Evolutionary conservation across 2,797 vertebrate genomes (phyloP), one percentile per base, ranked within the genome.

Genomic region (Notoglanidium macrostoma): DNA sequence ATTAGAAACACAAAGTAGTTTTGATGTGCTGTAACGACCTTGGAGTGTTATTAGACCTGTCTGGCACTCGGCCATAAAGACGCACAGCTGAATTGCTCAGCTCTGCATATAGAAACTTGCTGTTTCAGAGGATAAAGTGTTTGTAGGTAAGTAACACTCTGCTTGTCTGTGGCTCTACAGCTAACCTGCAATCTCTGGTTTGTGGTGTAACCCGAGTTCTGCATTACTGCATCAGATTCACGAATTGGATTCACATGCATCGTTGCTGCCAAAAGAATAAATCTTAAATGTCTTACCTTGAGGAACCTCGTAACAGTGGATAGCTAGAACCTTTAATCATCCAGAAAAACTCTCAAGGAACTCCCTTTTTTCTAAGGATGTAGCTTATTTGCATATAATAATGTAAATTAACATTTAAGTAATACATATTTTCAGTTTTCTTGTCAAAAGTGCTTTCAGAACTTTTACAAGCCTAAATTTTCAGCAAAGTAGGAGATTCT

Each of bases 1-100:
- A 88, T 89, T 89, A 88, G 85, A 89, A 90, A 85, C 86, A 87
- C 89, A 84, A 85, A 89, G 86, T 87, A 90, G 63, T 85, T 63
- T 72, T 88, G 87, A 88, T 87, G 89, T 85, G 87, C 87, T 82
- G 83, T 83, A 51, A 72, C 44, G 85, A 90, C 89, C 87, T 83
- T 90, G 87, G 87, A 72, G 82, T 81, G 82, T 88, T 88, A 88
- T 90, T 84, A 88, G 68, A 85, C 68, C 59, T 81, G 87, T 70
- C 87, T 88, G 87, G 85, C 76, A 67, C n/a, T 65, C 51, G 72
- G 86, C 87, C 49, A 85, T 81, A 63, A 70, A 88, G 87, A 76
- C 51, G 78, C 86, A 54, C 65, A 19, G 63, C 84, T 80, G 63
- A 74, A 84, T 72, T 44, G 55, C 81, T 82, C 59, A 55, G 65